A percentile compares a stretch with the other conserved stretches of the same genome.
Evolutionary conservation across 1,140 invertebrate genomes (phyloP).

Genomic region (Camponotus pennsylvanicus): DNA sequence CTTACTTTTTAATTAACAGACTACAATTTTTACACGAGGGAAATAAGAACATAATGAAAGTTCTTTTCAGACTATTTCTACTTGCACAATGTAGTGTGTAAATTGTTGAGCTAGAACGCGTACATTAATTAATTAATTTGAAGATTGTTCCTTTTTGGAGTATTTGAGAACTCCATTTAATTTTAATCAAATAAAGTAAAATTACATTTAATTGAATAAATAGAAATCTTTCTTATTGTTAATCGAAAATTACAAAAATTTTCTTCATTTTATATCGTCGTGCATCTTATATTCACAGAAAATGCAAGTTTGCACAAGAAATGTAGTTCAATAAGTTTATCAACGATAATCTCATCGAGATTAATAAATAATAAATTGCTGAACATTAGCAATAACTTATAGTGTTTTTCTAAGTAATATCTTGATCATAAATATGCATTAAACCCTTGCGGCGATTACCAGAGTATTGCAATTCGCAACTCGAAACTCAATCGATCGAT

Average conservation of each 20-base stretch:
- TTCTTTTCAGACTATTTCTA: background rate
- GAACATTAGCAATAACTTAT: background rate
- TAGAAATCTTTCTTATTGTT: too few species aligned
- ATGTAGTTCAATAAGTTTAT: background rate
- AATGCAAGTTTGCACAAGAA: background rate
- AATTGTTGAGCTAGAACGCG: background rate
- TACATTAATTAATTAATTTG: background rate
- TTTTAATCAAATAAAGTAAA: background rate
- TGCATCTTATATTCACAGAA: background rate
- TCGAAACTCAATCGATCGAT: constrained; percentile 29
- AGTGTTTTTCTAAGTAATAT: constrained; percentile 12
- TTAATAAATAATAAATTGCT: background rate
- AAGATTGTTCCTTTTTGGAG: background rate
- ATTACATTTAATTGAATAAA: too few species aligned
- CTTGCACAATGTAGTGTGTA: background rate
- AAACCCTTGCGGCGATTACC: background rate
- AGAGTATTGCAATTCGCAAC: background rate
- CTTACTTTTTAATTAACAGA: constrained; percentile 4
- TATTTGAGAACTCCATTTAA: background rate
- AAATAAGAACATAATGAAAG: constrained; percentile 10
- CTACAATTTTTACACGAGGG: background rate
- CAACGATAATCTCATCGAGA: background rate
- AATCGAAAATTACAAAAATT: background rate
- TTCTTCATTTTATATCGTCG: background rate
- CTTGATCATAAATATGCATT: constrained; percentile 3